Evolutionary conservation across 1,140 invertebrate species (phyloP).

Genomic region (Littorina saxatilis): DNA sequence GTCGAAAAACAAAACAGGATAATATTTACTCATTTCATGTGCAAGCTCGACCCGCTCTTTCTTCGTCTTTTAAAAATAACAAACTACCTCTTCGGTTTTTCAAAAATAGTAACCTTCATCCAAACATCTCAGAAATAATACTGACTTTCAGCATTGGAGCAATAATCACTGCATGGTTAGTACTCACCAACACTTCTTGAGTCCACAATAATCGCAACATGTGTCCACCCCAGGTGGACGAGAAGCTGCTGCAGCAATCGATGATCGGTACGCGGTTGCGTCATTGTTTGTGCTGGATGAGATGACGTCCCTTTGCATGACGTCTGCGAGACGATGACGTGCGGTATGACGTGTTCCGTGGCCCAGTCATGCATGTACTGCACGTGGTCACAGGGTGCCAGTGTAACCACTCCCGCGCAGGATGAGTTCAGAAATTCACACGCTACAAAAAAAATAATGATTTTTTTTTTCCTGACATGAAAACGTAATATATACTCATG

Average conservation of each 20-base stretch:
- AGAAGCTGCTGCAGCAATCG: conserved; percentile 8
- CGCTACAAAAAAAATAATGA: neutral
- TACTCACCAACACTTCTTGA: conserved; percentile 12
- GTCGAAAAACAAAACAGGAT: too few relatives aligned
- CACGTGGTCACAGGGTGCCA: neutral
- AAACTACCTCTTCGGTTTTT: too few relatives aligned
- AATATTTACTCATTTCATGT: too few relatives aligned
- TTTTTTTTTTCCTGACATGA: too few relatives aligned
- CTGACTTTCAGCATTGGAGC: too few relatives aligned
- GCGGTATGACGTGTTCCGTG: neutral
- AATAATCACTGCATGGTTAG: too few relatives aligned
- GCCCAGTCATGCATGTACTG: neutral
- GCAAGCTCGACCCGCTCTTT: too few relatives aligned
- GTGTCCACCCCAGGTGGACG: neutral
- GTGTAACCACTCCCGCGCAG: neutral
- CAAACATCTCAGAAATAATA: too few relatives aligned
- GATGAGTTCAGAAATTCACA: neutral
- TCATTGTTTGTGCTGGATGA: neutral
- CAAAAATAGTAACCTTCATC: too few relatives aligned
- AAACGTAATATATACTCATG: too few relatives aligned
- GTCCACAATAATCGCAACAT: conserved; percentile 16
- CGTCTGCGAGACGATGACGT: neutral
- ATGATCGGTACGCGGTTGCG: neutral
- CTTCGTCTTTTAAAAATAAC: too few relatives aligned
- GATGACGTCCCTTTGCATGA: neutral